Evolutionary conservation across 2,797 vertebrate genomes (phyloP).

Genomic region (Pipistrellus pygmaeus): DNA sequence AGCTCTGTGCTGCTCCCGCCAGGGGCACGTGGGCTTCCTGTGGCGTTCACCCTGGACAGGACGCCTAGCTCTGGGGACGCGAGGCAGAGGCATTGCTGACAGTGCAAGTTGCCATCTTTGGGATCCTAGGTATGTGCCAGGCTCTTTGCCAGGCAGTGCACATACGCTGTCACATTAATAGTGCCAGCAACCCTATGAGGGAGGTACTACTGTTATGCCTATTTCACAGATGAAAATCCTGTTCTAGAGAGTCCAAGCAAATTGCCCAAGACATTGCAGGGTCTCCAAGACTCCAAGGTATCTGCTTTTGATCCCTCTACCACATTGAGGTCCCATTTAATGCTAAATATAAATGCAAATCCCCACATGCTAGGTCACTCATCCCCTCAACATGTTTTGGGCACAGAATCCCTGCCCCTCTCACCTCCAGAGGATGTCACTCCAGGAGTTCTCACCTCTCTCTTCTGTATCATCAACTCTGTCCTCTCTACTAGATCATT

Average conservation of each 20-base stretch:
- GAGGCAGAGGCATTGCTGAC: neutral
- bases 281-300: neutral
- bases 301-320: neutral
- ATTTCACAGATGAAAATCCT: neutral
- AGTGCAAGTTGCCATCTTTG: neutral
- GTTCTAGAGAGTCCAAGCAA: neutral
- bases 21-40: rapidly evolving
- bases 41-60: neutral
- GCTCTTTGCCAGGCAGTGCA: neutral
- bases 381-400: neutral
- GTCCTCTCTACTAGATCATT: neutral
- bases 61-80: neutral
- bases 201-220: neutral
- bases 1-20: too few species aligned
- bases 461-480: neutral
- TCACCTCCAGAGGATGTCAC: too few species aligned
- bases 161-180: neutral
- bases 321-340: neutral
- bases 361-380: neutral
- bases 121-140: neutral
- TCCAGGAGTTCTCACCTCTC: neutral
- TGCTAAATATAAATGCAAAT: neutral
- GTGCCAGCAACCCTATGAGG: neutral
- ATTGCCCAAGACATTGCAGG: neutral
- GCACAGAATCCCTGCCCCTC: neutral